Evolutionary conservation across 2,797 vertebrate species (phyloP).

Genomic region (Coregonus suidteri): DNA sequence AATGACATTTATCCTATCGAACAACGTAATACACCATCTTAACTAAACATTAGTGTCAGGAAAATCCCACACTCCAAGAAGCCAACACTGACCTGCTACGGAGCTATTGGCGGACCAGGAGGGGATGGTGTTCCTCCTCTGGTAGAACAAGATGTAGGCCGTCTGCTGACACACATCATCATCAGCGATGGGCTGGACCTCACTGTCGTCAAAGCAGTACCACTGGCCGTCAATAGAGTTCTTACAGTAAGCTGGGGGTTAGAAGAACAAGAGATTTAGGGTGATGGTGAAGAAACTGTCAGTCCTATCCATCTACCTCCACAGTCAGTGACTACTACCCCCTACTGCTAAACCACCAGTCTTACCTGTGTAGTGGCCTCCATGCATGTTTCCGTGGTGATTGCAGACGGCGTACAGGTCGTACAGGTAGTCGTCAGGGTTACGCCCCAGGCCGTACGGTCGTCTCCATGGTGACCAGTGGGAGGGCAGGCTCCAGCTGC

Average conservation of each 20-base stretch:
- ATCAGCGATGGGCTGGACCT: conserved; percentile 89
- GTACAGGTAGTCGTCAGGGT: conserved; percentile 95
- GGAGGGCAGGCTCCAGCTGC: conserved; percentile 97
- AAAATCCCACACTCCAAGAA: not conserved
- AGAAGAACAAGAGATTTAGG: not conserved
- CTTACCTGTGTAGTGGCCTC: conserved; percentile 97
- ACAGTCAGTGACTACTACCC: not conserved
- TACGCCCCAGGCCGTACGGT: conserved; percentile 92
- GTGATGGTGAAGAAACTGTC: not conserved
- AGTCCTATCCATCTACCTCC: not conserved
- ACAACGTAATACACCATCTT: too few relatives aligned
- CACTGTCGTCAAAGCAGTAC: conserved; percentile 99
- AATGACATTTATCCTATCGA: not conserved
- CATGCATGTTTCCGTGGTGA: conserved; percentile 98
- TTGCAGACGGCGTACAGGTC: conserved; percentile 98
- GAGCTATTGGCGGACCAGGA: conserved; percentile 99
- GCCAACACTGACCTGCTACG: conserved; percentile 83
- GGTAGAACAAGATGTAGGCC: conserved; percentile 97
- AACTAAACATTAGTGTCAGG: not conserved
- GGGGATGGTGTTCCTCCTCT: conserved; percentile 91
- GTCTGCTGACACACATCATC: conserved; percentile 93
- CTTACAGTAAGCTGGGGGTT: conserved; percentile 88
- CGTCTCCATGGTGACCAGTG: conserved; percentile 99
- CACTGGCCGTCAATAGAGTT: conserved; percentile 97
- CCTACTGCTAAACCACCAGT: not conserved